phyloP scores from a whole-genome alignment of 2,888 invertebrate species.

The Chesias legatella region DNA sequence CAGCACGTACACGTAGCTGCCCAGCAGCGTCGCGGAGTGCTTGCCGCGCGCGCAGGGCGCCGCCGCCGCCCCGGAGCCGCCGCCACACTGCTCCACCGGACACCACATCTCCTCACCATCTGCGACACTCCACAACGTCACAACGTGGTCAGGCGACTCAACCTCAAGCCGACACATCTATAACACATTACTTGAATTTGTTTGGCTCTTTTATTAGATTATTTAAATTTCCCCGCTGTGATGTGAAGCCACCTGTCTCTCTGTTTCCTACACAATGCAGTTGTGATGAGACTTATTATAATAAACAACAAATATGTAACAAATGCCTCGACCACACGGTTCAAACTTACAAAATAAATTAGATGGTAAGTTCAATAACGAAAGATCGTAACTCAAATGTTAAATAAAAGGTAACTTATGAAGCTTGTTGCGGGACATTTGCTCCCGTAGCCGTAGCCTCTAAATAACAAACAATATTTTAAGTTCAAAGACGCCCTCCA shows the following conservation, averaged over 20 bases:
- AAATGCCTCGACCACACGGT: too few species aligned
- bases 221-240: too few species aligned
- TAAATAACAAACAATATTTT: slow-evolving; percentile 31
- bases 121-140: slow-evolving; percentile 35
- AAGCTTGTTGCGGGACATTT: slow-evolving; percentile 4
- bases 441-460: slow-evolving; percentile 23
- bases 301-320: too few species aligned
- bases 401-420: slow-evolving; percentile 24
- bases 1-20: slow-evolving; percentile 88
- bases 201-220: too few species aligned
- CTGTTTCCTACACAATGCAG: too few species aligned
- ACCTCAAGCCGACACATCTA: too few species aligned
- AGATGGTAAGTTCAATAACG: background rate
- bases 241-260: too few species aligned
- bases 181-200: too few species aligned
- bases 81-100: slow-evolving; percentile 51
- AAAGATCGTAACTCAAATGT: slow-evolving; percentile 13
- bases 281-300: too few species aligned
- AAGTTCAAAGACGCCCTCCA: slow-evolving; percentile 45
- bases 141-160: too few species aligned
- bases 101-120: slow-evolving; percentile 62
- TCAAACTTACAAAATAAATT: too few species aligned
- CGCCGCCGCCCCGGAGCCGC: slow-evolving; percentile 54
- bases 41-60: slow-evolving; percentile 85
- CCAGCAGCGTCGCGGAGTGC: slow-evolving; percentile 89